phyloP scores from a whole-genome alignment of 2,113 vertebrate species.

The Sinosuthora webbiana region DNA sequence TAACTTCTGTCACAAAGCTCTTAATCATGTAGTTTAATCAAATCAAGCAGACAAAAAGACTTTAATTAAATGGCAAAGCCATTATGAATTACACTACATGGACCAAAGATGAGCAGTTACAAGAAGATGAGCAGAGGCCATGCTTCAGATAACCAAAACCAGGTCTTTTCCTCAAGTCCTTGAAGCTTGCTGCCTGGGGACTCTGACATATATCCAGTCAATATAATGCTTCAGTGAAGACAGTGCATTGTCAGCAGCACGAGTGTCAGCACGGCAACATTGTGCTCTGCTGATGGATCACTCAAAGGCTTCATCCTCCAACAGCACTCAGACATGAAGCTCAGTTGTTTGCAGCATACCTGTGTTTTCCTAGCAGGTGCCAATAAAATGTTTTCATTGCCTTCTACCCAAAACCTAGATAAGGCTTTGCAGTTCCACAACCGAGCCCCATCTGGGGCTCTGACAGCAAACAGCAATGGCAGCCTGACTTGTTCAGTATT shows the following conservation, averaged over 20 bases:
- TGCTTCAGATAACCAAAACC: background rate
- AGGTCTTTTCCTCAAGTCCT: background rate
- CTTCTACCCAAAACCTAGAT: background rate
- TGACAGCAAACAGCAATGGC: background rate
- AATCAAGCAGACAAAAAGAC: background rate
- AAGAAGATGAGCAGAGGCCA: background rate
- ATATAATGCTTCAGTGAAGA: background rate
- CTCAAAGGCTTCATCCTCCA: slow-evolving; percentile 78
- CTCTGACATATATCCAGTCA: background rate
- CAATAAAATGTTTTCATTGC: background rate
- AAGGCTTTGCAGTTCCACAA: background rate
- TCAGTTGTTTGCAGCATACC: background rate
- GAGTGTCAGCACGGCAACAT: slow-evolving; percentile 70
- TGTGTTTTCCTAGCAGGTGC: background rate
- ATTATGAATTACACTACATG: background rate
- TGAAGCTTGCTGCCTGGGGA: background rate
- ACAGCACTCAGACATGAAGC: slow-evolving; percentile 63
- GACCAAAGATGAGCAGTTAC: background rate
- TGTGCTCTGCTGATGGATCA: slow-evolving; percentile 79
- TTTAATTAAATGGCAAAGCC: background rate
- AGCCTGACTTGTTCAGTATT: background rate
- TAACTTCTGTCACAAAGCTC: background rate
- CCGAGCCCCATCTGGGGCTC: background rate
- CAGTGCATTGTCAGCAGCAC: slow-evolving; percentile 69
- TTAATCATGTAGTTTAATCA: background rate